A percentile compares a stretch with the other conserved stretches of the same genome.
phyloP scores from a whole-genome alignment of 1,140 invertebrate genomes.

The Caenorhabditis remanei region DNA sequence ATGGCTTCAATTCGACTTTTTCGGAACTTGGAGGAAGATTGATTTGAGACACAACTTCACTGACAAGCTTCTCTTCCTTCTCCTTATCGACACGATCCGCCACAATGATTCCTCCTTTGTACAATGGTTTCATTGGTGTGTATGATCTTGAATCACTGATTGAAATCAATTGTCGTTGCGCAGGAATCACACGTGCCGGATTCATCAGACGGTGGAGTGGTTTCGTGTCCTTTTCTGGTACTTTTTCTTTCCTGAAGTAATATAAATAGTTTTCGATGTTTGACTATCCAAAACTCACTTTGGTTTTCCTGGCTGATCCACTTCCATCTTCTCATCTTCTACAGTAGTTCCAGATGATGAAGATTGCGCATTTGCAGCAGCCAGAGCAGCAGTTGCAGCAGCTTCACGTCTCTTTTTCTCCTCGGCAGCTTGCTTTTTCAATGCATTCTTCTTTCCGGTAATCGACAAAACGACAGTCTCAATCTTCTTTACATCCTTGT shows the following conservation, averaged over 20 bases:
- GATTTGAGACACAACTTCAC: conserved; percentile 23
- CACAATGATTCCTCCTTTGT: conserved; percentile 26
- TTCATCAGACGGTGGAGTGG: not conserved
- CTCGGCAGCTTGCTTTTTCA: not conserved
- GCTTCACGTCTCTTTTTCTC: not conserved
- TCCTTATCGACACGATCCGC: conserved; percentile 40
- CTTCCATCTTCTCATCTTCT: conserved; percentile 22
- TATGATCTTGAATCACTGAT: not conserved
- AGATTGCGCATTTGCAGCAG: not conserved
- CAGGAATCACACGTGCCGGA: conserved; percentile 24
- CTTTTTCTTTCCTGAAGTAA: conserved; percentile 9
- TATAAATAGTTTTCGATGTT: not conserved
- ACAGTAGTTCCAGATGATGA: too few species aligned
- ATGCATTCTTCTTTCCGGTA: conserved; percentile 86
- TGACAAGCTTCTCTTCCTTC: conserved; percentile 35
- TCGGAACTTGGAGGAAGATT: not conserved
- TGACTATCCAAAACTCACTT: not conserved
- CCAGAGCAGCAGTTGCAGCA: not conserved
- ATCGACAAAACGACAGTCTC: conserved; percentile 97
- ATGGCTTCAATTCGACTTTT: not conserved
- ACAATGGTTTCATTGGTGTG: conserved; percentile 13
- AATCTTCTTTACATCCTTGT: conserved; percentile 89
- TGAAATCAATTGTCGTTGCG: conserved; percentile 26
- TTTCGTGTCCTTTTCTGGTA: conserved; percentile 17
- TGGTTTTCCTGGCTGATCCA: conserved; percentile 24